Evolutionary conservation across 1,140 invertebrate genomes (phyloP).

Genomic region (Caerostris darwini): DNA sequence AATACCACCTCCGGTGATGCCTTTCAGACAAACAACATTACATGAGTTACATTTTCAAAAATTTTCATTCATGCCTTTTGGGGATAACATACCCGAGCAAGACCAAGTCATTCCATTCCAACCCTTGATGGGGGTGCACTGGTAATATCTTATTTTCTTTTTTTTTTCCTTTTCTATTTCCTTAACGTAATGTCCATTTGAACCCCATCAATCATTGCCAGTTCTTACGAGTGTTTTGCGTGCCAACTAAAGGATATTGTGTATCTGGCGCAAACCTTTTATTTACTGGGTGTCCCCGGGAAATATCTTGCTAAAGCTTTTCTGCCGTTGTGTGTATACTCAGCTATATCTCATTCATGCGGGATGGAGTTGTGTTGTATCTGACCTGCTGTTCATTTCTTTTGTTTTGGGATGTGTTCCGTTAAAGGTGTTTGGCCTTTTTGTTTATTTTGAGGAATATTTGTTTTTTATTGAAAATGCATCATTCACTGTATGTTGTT

Average conservation of each 20-base stretch:
- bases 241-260: constrained; percentile 31
- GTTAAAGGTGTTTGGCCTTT: neutral
- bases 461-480: neutral
- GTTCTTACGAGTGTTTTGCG: constrained; percentile 60
- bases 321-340: constrained; percentile 13
- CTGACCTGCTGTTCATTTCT: neutral
- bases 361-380: constrained; percentile 7
- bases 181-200: constrained; percentile 1
- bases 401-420: neutral
- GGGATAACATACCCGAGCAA: too few species aligned
- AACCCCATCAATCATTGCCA: constrained; percentile 57
- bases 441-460: neutral
- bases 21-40: neutral
- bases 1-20: neutral
- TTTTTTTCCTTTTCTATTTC: neutral
- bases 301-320: constrained; percentile 17
- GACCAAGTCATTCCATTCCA: neutral
- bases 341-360: constrained; percentile 15
- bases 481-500: neutral
- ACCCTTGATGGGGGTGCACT: neutral
- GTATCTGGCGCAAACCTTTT: constrained; percentile 44
- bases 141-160: constrained; percentile 32
- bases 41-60: neutral
- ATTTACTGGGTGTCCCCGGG: constrained; percentile 21
- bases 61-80: too few species aligned